Base-by-base conservation (phyloP, 1,140 invertebrate genomes). In the Gryllus bimaculatus region DNA sequence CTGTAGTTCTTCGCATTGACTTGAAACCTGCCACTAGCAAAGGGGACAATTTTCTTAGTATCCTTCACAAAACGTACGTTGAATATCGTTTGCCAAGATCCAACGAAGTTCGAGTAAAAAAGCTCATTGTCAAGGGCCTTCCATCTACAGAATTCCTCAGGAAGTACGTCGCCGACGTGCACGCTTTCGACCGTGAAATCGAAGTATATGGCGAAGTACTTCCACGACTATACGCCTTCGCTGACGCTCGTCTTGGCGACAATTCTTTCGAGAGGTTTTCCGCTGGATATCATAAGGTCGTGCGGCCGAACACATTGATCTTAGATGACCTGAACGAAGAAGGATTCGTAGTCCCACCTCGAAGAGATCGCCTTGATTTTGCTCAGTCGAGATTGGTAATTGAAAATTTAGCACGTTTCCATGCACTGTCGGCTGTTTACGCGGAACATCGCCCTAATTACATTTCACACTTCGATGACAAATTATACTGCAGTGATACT, bases 281-380 rank as follows among this genome's bases (percentile, higher is more conserved):
- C 10, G 54, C 54, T 2, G 54, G 18, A 66, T 66, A 66, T 18
- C 18, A 13, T 75, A 76, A 76, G 20, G 76, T 75, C 8, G 18
- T 48, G 8, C 74, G 79, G 8, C 49, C 49, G 7, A 20, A 79
- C 49, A 76, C 76, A 49, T 88, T 93, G 0, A 89, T 92, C 8
- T 88, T 93, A 85, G 47, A 47, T 5, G 76, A 26, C n/a, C 18
- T 48, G 13, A 48, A 48, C 5, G 10, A 47, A 18, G 20, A 48
- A n/a, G 48, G 12, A 21, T n/a, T 77, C 76, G 13, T 77, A 18
- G 10, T 48, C 18, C 8, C 13, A 18, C 8, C 8, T 47, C 18
- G 76, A 18, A 39, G 76, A 47, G 5, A 77, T 48, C 47, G 76
- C 8, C 18, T 18, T 18, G 21, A 73, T 48, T 18, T 78, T 15